Conservation (phyloP, 2,113 vertebrate genomes). For the Cairina moschata region DNA sequence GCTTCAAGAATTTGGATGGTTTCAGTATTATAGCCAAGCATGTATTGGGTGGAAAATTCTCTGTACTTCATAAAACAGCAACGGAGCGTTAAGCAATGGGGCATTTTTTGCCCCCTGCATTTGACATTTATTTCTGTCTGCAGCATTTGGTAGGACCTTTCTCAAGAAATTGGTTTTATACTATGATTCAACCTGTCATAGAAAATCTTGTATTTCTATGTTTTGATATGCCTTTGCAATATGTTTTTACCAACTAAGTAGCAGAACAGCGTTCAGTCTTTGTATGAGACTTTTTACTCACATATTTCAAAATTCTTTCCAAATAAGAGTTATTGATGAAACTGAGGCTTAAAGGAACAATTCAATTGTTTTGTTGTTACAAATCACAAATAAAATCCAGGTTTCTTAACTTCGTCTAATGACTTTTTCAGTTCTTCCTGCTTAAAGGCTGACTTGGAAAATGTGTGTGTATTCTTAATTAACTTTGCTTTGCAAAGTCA, state of each 20-base stretch:
- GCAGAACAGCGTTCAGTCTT: conserved; percentile 20
- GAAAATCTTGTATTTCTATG: neutral
- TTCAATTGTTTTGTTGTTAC: neutral
- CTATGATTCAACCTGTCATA: neutral
- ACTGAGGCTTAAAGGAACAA: neutral
- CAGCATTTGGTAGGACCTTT: neutral
- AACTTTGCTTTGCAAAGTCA: neutral
- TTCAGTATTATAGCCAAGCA: neutral
- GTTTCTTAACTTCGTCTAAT: neutral
- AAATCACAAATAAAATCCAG: neutral
- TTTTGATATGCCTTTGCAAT: neutral
- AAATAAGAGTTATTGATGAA: neutral
- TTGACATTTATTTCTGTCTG: neutral
- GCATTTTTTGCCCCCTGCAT: neutral
- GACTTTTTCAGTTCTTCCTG: neutral
- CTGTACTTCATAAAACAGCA: neutral
- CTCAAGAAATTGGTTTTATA: neutral
- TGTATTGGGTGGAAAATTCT: neutral
- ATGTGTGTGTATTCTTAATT: neutral
- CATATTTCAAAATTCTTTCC: conserved; percentile 14
- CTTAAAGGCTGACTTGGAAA: neutral
- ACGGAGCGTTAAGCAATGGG: neutral
- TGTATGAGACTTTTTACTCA: neutral
- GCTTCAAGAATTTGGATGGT: neutral
- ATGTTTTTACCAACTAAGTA: conserved; percentile 3